Evolutionary conservation across 2,113 vertebrate species (phyloP), one percentile per base, ranked within the genome.

Genomic region (Catagonus wagneri): DNA sequence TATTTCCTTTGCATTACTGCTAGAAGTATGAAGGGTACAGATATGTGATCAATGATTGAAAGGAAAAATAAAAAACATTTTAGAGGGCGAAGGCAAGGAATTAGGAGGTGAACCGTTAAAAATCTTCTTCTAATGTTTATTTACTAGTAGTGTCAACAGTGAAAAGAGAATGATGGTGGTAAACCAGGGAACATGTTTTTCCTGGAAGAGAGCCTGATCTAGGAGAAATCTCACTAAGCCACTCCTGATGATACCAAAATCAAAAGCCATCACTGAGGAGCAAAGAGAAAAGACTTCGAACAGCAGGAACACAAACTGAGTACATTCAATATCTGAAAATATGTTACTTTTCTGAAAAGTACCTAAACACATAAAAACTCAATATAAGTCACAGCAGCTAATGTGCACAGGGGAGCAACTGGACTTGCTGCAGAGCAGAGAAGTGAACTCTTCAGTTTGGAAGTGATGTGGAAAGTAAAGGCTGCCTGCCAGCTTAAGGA

Each of bases 341-440:
- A 80, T 1, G 10, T 89, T 96, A 69, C 95, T 91, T 34, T 98
- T 81, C 93, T 95, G 68, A 88, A 98, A 97, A 27, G 14, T 20
- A 7, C 1, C 58, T 76, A 58, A 85, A 93, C 85, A 65, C 39
- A 72, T 34, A 78, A 97, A 97, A 95, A 93, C 20, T 63, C 89
- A 94, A 92, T 54, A 72, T 19, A 96, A 93, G 15, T 32, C 56
- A 2, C 56, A 25, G 0, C 92, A 95, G 90, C 60, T 76, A 29
- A 25, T 19, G 8, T 39, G 25, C 83, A 95, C 85, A 52, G 56
- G n/a, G 63, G 75, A 88, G 14, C 12, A 44, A 36, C 87, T 63
- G 39, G 2, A 3, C n/a, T 39, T 93, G 1, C 13, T 8, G 60
- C 29, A 79, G 83, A 95, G 20, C 54, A 84, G 29, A 50, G 1